Conservation (phyloP, 1,140 invertebrate species). For the Probaryconus sp. region DNA sequence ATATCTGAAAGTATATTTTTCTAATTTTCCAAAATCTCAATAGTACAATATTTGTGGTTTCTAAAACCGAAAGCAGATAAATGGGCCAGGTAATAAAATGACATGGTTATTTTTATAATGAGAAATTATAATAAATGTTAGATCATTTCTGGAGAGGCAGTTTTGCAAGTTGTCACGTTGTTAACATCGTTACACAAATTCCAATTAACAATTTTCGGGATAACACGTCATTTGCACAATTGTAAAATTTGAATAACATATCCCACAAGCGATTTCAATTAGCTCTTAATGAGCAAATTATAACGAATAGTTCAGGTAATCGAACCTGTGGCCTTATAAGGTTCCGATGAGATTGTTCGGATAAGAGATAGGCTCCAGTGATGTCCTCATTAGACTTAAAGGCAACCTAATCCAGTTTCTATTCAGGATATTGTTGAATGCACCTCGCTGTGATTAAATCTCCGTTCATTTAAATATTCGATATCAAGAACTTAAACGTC, state of each 20-base stretch:
- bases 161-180: too few species aligned
- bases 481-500: conserved; percentile 22
- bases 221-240: conserved; percentile 45
- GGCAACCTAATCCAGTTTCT: conserved; percentile 44
- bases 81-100: neutral
- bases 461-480: conserved; percentile 29
- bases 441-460: conserved; percentile 39
- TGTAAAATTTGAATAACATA: conserved; percentile 45
- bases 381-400: conserved; percentile 52
- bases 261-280: conserved; percentile 45
- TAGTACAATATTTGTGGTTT: conserved; percentile 38
- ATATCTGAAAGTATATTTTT: too few species aligned
- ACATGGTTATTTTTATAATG: too few species aligned
- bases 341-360: conserved; percentile 44
- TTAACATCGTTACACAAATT: too few species aligned
- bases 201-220: conserved; percentile 22
- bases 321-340: conserved; percentile 49
- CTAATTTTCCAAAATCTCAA: too few species aligned
- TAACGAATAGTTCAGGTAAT: conserved; percentile 47
- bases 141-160: too few species aligned
- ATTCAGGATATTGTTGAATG: conserved; percentile 43
- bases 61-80: neutral
- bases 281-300: conserved; percentile 56
- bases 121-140: too few species aligned
- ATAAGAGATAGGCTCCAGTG: conserved; percentile 50